Evolutionary conservation across 2,113 vertebrate genomes (phyloP).

Genomic region (Sceloporus tristichus): DNA sequence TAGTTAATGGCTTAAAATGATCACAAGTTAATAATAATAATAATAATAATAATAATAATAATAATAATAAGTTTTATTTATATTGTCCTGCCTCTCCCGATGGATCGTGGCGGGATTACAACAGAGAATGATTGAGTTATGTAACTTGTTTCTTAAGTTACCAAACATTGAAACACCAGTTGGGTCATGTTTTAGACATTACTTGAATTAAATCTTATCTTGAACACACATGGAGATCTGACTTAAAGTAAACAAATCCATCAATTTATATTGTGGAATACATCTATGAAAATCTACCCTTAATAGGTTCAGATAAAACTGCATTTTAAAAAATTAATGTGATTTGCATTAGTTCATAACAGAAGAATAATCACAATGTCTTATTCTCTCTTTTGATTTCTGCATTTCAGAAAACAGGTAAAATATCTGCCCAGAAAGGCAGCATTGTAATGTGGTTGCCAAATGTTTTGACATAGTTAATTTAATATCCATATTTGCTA

Average conservation of each 20-base stretch:
- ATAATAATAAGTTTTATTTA: no score
- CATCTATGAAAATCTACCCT: not conserved
- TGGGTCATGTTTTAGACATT: not conserved
- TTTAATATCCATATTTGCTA: conserved; percentile 63
- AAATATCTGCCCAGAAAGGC: conserved; percentile 34
- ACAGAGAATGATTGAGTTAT: conserved; percentile 2
- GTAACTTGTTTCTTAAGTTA: not conserved
- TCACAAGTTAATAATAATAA: not conserved
- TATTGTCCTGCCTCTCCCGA: no score
- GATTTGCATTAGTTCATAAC: conserved; percentile 8
- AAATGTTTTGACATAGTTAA: conserved; percentile 58
- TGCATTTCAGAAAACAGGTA: conserved; percentile 12
- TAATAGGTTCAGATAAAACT: not conserved
- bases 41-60: no score
- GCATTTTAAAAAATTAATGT: not conserved
- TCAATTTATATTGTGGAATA: not conserved
- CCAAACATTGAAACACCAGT: not conserved
- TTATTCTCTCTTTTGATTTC: conserved; percentile 1
- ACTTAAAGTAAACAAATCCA: not conserved
- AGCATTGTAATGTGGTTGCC: conserved; percentile 48
- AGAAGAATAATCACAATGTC: conserved; percentile 16
- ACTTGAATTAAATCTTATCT: not conserved
- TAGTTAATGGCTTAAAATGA: conserved; percentile 12
- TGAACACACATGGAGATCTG: not conserved
- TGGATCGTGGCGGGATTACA: no score